Base-by-base conservation (phyloP, 2,113 vertebrate genomes). In the Accipiter cooperii region DNA sequence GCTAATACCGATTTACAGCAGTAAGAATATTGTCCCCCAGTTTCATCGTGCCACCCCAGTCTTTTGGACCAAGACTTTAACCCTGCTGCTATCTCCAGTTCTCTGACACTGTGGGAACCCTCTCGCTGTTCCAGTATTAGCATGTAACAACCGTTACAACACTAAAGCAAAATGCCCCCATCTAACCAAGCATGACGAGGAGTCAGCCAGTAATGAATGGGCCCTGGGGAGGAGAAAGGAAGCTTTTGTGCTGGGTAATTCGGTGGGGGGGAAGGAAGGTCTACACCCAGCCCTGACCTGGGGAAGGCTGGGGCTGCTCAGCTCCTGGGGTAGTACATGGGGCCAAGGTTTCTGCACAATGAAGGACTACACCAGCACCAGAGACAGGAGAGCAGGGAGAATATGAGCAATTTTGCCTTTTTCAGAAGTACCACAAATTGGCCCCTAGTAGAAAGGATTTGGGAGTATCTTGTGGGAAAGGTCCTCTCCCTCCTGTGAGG, bases 391-490 rank as follows among this genome's bases (percentile, higher is more conserved):
- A 38, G 31, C 9, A n/a, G 34, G 65, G n/a, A 76, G 8, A 46
- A 80, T 68, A 77, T 0, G 6, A 29, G 29, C 49, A 49, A 52
- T 4, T 71, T 49, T 40, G 71, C 38, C 44, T 61, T 63, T 47
- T 5, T 24, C 44, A 66, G 47, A 46, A 76, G 11, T 20, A 40
- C 17, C 26, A 51, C 55, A 79, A 17, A 46, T 3, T 46, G 31
- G 15, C 20, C 47, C 13, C 51, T 7, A 9, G 36, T 1, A 63
- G 54, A n/a, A 65, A 46, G 44, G 22, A 25, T 25, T 29, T 13
- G 66, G 75, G 44, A 55, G 5, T 22, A n/a, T 1, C 3, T 0
- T 0, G 28, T 46, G 25, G 74, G 51, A 70, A 71, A 33, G 57
- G 42, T 28, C 34, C 8, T 63, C 57, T 47, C 31, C 71, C 17